Conservation (phyloP, 2,888 invertebrate species). For the Pollenia labialis region DNA sequence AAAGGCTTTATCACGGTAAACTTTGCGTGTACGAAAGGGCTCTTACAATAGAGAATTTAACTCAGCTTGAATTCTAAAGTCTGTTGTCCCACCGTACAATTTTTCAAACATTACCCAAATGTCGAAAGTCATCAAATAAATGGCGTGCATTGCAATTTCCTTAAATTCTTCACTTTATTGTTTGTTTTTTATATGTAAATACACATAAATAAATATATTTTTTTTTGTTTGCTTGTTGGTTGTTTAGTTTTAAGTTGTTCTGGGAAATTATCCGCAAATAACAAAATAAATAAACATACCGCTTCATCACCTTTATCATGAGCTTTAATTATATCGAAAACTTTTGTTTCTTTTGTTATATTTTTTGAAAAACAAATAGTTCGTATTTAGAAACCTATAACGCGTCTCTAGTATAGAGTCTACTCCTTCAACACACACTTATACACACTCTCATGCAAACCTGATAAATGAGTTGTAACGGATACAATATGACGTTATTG, state of each 20-base stretch:
- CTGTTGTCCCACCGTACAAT: slow-evolving; percentile 35
- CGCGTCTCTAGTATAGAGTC: neutral
- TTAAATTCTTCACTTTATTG: slow-evolving; percentile 3
- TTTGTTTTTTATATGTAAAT: neutral
- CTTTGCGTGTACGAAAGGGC: too few species aligned
- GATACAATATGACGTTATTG: slow-evolving; percentile 12
- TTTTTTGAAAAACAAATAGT: neutral
- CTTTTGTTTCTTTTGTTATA: slow-evolving; percentile 22
- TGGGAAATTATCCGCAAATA: slow-evolving; percentile 33
- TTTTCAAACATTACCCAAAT: slow-evolving; percentile 31
- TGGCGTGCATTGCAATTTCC: slow-evolving; percentile 68
- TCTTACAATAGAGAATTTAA: too few species aligned
- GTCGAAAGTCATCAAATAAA: slow-evolving; percentile 64
- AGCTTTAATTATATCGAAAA: slow-evolving; percentile 58
- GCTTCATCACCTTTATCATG: slow-evolving; percentile 66
- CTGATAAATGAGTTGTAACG: neutral
- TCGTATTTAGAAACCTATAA: neutral
- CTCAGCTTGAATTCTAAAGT: neutral
- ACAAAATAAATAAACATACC: slow-evolving; percentile 61
- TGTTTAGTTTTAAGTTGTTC: neutral
- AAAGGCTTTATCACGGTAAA: too few species aligned
- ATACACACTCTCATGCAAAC: neutral
- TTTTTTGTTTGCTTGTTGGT: neutral
- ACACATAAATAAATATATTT: neutral
- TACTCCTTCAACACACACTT: too few species aligned